Percentiles rank a stretch among this genome's conserved stretches.
Conservation (phyloP, 2,797 vertebrate species). For the Otolemur crassicaudatus region DNA sequence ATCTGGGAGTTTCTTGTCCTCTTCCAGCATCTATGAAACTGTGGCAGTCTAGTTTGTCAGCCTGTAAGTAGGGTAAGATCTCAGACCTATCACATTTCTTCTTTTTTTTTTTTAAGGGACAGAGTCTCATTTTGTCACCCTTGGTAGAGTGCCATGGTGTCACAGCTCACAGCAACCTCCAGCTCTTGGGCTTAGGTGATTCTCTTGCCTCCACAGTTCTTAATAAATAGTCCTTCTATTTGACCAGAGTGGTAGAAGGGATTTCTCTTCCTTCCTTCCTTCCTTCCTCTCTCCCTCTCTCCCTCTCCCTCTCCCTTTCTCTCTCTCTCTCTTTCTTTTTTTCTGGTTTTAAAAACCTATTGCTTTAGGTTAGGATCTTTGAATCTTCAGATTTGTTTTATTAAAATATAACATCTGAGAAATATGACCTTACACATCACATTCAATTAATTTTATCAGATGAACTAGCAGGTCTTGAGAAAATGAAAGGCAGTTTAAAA, state of each 20-base stretch:
- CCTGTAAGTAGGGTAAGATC: constrained; percentile 8
- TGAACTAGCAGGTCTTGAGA: constrained; percentile 46
- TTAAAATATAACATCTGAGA: constrained; percentile 34
- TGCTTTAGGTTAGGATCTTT: constrained; percentile 42
- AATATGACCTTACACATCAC: background rate
- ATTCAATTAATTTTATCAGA: constrained; percentile 54
- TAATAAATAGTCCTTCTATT: constrained; percentile 9
- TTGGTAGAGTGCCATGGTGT: no score
- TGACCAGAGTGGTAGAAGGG: constrained; percentile 23
- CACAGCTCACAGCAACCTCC: no score
- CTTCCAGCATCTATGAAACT: constrained; percentile 42
- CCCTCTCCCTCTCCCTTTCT: fast-evolving
- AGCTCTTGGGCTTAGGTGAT: no score
- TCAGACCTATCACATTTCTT: constrained; percentile 32
- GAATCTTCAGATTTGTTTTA: constrained; percentile 32
- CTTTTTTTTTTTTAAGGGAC: no score
- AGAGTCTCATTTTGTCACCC: no score
- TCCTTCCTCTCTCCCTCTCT: no score
- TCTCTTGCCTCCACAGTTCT: background rate
- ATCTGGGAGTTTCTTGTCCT: background rate
- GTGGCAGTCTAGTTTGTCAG: background rate
- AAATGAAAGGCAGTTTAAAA: constrained; percentile 51
- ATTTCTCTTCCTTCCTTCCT: background rate
- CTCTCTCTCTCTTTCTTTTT: background rate
- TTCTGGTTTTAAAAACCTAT: constrained; percentile 42